A percentile compares a stretch with the other conserved stretches of the same genome.
These are phyloP conservation scores for Drosophila histrio DNA, from an alignment of 2,888 invertebrate genomes.

Conservation along the genomic window DNA sequence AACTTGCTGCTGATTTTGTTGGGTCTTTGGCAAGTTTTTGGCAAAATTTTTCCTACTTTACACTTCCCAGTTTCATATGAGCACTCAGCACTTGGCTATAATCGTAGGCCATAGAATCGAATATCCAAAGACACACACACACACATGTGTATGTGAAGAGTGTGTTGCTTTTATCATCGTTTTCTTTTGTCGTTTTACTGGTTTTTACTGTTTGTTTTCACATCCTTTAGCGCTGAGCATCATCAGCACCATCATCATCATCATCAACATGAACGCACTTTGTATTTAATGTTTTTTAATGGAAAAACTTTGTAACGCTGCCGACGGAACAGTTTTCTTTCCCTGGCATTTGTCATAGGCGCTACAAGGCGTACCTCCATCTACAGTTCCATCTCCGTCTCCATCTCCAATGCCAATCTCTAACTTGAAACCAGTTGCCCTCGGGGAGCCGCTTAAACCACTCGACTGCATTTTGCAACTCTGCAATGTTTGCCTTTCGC, in stretches of 20 bases:
- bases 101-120: slow-evolving; percentile 7
- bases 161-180: slow-evolving; percentile 31
- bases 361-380: slow-evolving; percentile 24
- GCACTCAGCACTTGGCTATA: background rate
- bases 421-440: slow-evolving; percentile 43
- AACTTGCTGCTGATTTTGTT: slow-evolving; percentile 25
- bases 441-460: slow-evolving; percentile 57
- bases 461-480: slow-evolving; percentile 65
- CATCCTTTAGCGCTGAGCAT: slow-evolving; percentile 27
- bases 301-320: slow-evolving; percentile 68
- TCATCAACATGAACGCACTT: slow-evolving; percentile 57
- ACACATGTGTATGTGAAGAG: slow-evolving; percentile 12
- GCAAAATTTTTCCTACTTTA: background rate
- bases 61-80: background rate
- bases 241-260: slow-evolving; percentile 24
- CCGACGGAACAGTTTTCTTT: slow-evolving; percentile 52
- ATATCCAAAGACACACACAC: slow-evolving; percentile 2
- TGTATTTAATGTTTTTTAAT: slow-evolving; percentile 70
- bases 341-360: slow-evolving; percentile 60
- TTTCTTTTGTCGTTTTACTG: slow-evolving; percentile 40
- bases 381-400: background rate
- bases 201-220: slow-evolving; percentile 57
- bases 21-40: slow-evolving; percentile 22
- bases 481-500: slow-evolving; percentile 60
- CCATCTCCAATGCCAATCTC: slow-evolving; percentile 16